Conservation (phyloP, 1,140 invertebrate species). For the Argopecten irradians region DNA sequence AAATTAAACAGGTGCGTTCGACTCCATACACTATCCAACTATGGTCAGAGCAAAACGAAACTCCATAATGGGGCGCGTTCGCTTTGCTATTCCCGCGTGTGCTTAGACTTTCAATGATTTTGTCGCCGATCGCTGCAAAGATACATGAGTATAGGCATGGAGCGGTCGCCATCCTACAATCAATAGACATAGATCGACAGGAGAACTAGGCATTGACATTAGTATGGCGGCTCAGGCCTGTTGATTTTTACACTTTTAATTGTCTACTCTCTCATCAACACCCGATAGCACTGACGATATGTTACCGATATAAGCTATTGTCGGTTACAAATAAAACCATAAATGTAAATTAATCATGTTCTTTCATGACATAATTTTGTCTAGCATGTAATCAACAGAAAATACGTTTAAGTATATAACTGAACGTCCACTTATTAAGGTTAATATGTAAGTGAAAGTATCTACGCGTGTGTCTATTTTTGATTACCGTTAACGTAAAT, state of each 20-base stretch:
- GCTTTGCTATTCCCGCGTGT: conserved; percentile 14
- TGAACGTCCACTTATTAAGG: background rate
- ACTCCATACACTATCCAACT: background rate
- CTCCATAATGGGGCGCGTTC: conserved; percentile 13
- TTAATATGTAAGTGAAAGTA: too few species aligned
- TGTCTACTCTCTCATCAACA: background rate
- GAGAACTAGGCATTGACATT: background rate
- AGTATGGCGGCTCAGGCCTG: background rate
- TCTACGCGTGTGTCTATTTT: too few species aligned
- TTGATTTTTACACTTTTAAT: background rate
- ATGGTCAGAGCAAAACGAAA: background rate
- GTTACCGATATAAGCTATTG: background rate
- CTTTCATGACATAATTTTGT: background rate
- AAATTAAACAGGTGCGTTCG: background rate
- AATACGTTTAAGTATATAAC: background rate
- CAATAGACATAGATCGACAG: background rate
- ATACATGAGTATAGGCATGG: background rate
- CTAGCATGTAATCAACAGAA: background rate
- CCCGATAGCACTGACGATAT: background rate
- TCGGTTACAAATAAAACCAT: background rate
- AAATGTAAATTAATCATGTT: background rate
- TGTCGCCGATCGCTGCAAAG: conserved; percentile 19
- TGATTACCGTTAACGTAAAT: too few species aligned
- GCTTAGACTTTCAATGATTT: background rate
- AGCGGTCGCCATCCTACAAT: background rate